A percentile compares a stretch with the other conserved stretches of the same genome.
These are phyloP conservation scores for Drosophila micromelanica DNA, from an alignment of 1,140 invertebrate species.

Conservation along the genomic window DNA sequence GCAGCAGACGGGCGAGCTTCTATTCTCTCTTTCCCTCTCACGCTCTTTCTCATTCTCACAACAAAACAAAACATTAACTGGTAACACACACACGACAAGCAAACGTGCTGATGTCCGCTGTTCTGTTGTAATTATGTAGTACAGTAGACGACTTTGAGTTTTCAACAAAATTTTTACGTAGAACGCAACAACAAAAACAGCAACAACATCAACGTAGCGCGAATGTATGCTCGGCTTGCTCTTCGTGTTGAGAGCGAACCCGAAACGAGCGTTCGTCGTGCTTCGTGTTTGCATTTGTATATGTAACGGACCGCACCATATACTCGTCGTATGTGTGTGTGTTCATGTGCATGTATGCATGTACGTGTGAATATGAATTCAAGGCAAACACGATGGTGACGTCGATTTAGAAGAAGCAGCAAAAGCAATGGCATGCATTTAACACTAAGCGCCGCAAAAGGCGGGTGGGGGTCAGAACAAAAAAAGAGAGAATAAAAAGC, in stretches of 20 bases:
- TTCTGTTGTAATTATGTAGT: slow-evolving; percentile 80
- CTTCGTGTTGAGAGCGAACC: slow-evolving; percentile 21
- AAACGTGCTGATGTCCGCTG: slow-evolving; percentile 58
- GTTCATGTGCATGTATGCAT: slow-evolving; percentile 2
- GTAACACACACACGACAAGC: slow-evolving; percentile 24
- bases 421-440: slow-evolving; percentile 66
- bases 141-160: slow-evolving; percentile 81
- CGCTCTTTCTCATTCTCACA: slow-evolving; percentile 55
- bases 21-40: slow-evolving; percentile 26
- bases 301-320: slow-evolving; percentile 37
- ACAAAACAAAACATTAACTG: slow-evolving; percentile 81
- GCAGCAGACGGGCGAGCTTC: slow-evolving; percentile 40
- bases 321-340: slow-evolving; percentile 8
- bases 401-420: slow-evolving; percentile 56
- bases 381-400: slow-evolving; percentile 75
- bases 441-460: slow-evolving; percentile 9
- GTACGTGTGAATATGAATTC: slow-evolving; percentile 48
- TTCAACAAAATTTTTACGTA: slow-evolving; percentile 76
- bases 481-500: background rate
- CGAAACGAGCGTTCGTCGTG: slow-evolving; percentile 21
- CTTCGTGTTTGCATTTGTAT: slow-evolving; percentile 40
- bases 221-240: slow-evolving; percentile 24
- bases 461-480: background rate
- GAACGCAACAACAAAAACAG: slow-evolving; percentile 45
- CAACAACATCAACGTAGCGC: slow-evolving; percentile 28